Base-by-base conservation (phyloP, 2,888 invertebrate genomes). In the Andrena bucephala region DNA sequence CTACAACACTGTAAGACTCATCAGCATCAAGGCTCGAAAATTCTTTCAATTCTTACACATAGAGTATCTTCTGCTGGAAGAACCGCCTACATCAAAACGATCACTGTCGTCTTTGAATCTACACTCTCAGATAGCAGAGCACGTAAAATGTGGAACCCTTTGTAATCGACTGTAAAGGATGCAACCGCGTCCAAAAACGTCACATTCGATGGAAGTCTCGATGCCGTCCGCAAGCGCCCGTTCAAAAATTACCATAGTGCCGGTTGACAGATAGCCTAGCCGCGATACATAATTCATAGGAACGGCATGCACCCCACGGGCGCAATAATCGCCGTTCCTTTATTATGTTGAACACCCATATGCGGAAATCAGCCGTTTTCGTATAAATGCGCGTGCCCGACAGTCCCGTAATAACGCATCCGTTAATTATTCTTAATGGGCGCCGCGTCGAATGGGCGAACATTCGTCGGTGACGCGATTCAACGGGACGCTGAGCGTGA, bases 281-380 rank as follows among this genome's bases (percentile, higher is more conserved):
- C 75, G 65, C 63, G 83, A 87, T 87, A 86, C 87, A 87, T 87
- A 87, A 87, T 85, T 80, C 77, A 82, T 81, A 66, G 73, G 66
- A 76, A 65, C 63, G 69, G 57, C 59, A 48, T 36, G 63, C 75
- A 75, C 80, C 75, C 74, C 67, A 67, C 75, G 50, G 81, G 72
- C 57, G 77, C 62, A 71, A 67, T 75, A 69, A 77, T 77, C 73
- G 70, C 52, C 33, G 67, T 74, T 50, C 29, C 57, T 70, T 69
- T 77, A 63, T 82, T 83, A 86, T 86, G 86, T 74, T 85, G 86
- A 86, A 63, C 85, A 86, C 86, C 86, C 86, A 83, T 85, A 86
- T 84, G 65, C 59, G 77, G 80, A 72, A 71, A 82, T 71, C 70
- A 20, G 68, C 31, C 57, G 59, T 67, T 63, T 71, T 71, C 63